Percentiles rank a stretch among this genome's conserved stretches.
These are phyloP conservation scores for Berghia stephanieae DNA, from an alignment of 1,140 invertebrate species.

Conservation along the genomic window DNA sequence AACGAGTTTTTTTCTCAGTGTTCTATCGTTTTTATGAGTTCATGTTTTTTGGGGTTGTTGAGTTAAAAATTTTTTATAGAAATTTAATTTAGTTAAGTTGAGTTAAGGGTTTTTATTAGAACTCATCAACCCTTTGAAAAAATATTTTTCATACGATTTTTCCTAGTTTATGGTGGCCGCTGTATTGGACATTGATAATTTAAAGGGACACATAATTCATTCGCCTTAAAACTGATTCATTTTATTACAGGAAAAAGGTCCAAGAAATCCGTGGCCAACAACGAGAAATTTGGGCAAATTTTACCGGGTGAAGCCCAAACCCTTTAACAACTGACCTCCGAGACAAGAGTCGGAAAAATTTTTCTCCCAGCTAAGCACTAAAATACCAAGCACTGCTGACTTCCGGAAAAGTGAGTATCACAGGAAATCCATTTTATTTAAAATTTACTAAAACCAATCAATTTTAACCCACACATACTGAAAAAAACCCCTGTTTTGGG, in stretches of 20 bases:
- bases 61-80: too few species aligned
- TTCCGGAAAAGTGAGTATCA: constrained; percentile 81
- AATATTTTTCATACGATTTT: too few species aligned
- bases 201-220: too few species aligned
- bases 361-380: constrained; percentile 89
- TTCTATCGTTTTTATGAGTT: too few species aligned
- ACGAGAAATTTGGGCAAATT: constrained; percentile 86
- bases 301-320: constrained; percentile 88
- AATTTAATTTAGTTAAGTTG: too few species aligned
- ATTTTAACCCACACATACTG: neutral
- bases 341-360: constrained; percentile 89
- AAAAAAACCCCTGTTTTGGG: neutral
- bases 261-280: constrained; percentile 55
- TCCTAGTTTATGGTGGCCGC: too few species aligned
- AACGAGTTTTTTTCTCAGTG: too few species aligned
- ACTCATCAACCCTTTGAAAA: too few species aligned
- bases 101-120: too few species aligned
- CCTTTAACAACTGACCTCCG: constrained; percentile 83
- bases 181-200: too few species aligned
- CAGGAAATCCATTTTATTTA: neutral
- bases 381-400: constrained; percentile 90
- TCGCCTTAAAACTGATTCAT: too few species aligned
- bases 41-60: too few species aligned
- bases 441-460: neutral
- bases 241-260: constrained; percentile 47